Evolutionary conservation across 2,797 vertebrate species (phyloP).

Genomic region (Chloroceryle amazona): DNA sequence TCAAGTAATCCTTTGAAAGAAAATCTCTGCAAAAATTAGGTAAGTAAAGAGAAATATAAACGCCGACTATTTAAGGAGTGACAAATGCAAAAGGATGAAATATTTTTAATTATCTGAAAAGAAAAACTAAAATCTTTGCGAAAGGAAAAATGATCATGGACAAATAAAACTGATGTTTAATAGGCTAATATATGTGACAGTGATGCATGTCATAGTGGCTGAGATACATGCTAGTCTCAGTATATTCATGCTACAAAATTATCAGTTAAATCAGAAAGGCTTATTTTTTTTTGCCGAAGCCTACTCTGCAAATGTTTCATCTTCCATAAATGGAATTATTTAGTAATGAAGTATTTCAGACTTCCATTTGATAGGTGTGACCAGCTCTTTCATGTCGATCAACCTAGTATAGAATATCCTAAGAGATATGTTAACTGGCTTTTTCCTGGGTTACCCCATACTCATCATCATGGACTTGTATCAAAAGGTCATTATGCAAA

Average conservation of each 20-base stretch:
- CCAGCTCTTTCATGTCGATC: not conserved
- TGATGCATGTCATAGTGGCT: not conserved
- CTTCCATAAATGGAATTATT: not conserved
- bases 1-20: not conserved
- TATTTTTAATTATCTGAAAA: not conserved
- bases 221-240: not conserved
- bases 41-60: not conserved
- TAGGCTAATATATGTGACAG: not conserved
- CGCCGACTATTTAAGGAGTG: not conserved
- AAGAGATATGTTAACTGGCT: not conserved
- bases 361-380: not conserved
- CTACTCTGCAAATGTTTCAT: not conserved
- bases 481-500: not conserved
- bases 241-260: not conserved
- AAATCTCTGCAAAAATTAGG: not conserved
- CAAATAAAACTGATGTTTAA: fast-evolving
- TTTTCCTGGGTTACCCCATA: not conserved
- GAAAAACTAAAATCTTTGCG: not conserved
- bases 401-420: not conserved
- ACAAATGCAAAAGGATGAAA: not conserved
- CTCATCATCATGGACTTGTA: not conserved
- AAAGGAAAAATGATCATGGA: fast-evolving
- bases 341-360: not conserved
- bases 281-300: not conserved
- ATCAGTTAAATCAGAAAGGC: not conserved